Evolutionary conservation across 1,140 invertebrate species (phyloP).

Genomic region (Bombus vancouverensis): DNA sequence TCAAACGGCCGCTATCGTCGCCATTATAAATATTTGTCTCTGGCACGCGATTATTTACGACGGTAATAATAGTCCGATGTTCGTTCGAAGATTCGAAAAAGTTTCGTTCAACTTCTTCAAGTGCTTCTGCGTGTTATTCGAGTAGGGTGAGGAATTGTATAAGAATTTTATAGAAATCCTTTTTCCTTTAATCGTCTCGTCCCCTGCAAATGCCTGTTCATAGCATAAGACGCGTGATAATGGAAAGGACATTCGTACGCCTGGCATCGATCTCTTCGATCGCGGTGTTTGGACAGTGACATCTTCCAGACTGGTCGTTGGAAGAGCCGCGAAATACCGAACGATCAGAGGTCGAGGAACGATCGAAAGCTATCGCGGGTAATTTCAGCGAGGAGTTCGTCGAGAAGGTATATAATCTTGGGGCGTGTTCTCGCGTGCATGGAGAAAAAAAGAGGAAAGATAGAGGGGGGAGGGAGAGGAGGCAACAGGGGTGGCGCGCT

Average conservation of each 20-base stretch:
- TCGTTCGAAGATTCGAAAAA: neutral
- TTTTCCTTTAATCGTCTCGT: no score
- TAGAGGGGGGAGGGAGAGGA: no score
- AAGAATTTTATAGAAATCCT: neutral
- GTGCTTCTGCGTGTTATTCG: neutral
- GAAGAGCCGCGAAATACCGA: neutral
- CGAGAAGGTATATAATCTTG: slow-evolving; percentile 5
- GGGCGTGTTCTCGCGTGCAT: slow-evolving; percentile 28
- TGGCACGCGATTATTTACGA: slow-evolving; percentile 31
- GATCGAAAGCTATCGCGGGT: neutral
- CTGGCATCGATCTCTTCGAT: neutral
- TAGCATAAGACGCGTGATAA: neutral
- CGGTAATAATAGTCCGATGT: neutral
- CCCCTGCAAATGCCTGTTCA: no score
- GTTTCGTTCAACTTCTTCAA: no score
- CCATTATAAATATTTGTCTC: slow-evolving; percentile 37
- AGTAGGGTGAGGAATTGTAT: neutral
- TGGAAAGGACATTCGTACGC: neutral
- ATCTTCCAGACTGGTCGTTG: neutral
- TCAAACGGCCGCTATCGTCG: slow-evolving; percentile 48
- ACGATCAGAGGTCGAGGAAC: neutral
- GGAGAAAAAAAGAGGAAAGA: neutral
- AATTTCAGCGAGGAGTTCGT: neutral
- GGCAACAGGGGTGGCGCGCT: slow-evolving; percentile 41
- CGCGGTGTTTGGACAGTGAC: no score